phyloP scores from a whole-genome alignment of 2,797 vertebrate genomes.

The Catharus ustulatus region DNA sequence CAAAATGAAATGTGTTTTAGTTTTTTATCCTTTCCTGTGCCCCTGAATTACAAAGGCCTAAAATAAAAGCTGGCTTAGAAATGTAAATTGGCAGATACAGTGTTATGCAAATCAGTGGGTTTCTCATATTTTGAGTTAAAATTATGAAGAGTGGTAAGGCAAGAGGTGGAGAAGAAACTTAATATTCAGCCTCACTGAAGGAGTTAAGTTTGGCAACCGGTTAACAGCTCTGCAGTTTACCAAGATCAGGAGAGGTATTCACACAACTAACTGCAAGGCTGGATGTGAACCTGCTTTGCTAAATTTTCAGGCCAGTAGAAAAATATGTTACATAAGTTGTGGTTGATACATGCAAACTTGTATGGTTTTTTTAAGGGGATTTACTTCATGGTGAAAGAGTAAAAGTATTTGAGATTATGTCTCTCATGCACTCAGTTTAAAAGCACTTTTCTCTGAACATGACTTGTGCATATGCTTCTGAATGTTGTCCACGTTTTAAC shows the following conservation, averaged over 20 bases:
- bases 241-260: neutral
- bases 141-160: neutral
- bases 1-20: fast-evolving
- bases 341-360: neutral
- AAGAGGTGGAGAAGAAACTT: neutral
- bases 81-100: neutral
- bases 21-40: neutral
- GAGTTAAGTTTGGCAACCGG: neutral
- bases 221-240: neutral
- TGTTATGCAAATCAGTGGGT: neutral
- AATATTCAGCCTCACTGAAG: neutral
- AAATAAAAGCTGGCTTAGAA: neutral
- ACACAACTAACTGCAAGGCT: neutral
- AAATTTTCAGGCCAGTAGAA: neutral
- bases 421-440: neutral
- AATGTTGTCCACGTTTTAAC: neutral
- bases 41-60: neutral
- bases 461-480: neutral
- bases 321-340: neutral
- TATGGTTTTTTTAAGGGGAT: neutral
- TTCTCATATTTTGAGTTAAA: neutral
- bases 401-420: neutral
- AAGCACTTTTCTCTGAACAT: neutral
- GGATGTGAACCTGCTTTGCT: neutral
- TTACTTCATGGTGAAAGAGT: neutral